Percentiles rank a stretch among this genome's conserved stretches.
phyloP scores from a whole-genome alignment of 2,113 vertebrate species.

The Antechinus flavipes region DNA sequence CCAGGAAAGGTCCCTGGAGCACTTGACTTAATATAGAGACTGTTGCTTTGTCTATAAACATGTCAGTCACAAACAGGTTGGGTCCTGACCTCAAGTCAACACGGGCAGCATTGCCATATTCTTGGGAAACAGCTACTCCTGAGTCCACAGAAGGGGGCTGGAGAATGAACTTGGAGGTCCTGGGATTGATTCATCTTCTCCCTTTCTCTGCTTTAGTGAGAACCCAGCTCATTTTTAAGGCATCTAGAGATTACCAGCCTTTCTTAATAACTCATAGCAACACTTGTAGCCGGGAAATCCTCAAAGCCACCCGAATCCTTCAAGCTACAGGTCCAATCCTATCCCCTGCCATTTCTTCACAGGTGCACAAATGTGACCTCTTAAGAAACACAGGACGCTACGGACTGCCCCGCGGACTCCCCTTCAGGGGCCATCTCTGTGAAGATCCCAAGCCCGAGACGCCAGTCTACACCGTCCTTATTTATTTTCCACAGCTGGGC shows the following conservation, averaged over 20 bases:
- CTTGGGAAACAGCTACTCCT: slow-evolving; percentile 7
- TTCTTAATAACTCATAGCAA: slow-evolving; percentile 11
- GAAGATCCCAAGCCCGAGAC: slow-evolving; percentile 16
- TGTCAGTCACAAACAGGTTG: slow-evolving; percentile 29
- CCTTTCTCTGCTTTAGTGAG: neutral
- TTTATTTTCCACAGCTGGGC: neutral
- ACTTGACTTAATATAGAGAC: slow-evolving; percentile 39
- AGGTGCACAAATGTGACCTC: neutral
- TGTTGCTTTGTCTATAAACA: slow-evolving; percentile 24
- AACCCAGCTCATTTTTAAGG: slow-evolving; percentile 5
- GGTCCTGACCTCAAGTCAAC: slow-evolving; percentile 5
- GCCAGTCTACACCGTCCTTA: slow-evolving; percentile 20
- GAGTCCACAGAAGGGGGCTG: slow-evolving; percentile 12
- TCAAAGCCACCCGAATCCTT: neutral
- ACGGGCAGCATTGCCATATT: slow-evolving; percentile 19
- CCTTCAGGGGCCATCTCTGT: neutral
- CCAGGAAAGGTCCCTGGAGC: slow-evolving; percentile 39
- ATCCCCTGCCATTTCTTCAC: neutral
- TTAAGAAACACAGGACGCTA: neutral
- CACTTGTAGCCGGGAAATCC: neutral
- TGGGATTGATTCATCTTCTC: neutral
- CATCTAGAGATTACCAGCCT: neutral
- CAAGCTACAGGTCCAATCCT: neutral
- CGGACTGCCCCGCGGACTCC: neutral
- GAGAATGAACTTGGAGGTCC: slow-evolving; percentile 11